Conservation (phyloP, 2,113 vertebrate genomes). For the Camelus dromedarius region DNA sequence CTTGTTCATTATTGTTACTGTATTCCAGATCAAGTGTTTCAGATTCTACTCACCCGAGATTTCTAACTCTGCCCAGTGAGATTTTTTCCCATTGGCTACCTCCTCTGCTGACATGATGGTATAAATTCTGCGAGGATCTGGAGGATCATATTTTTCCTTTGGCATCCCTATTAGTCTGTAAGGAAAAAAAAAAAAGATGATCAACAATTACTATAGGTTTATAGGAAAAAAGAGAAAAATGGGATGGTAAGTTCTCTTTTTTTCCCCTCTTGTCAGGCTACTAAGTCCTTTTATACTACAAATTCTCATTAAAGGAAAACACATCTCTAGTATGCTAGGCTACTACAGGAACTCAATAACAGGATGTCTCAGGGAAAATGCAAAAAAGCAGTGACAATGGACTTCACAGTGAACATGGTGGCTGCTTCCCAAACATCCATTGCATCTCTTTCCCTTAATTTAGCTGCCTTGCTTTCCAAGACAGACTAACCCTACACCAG, state of each 20-base stretch:
- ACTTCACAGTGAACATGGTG: background rate
- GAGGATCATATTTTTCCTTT: slow-evolving; percentile 99
- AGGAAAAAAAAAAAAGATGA: slow-evolving; percentile 63
- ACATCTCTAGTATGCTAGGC: background rate
- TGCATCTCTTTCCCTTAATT: background rate
- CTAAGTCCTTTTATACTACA: slow-evolving; percentile 42
- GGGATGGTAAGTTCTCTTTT: slow-evolving; percentile 1
- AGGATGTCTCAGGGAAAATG: slow-evolving; percentile 1
- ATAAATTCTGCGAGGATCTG: slow-evolving; percentile 98
- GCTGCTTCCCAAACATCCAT: background rate
- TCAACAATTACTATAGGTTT: slow-evolving; percentile 53
- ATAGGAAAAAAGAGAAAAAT: slow-evolving; percentile 2
- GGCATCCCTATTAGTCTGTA: slow-evolving; percentile 99
- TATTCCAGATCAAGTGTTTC: slow-evolving; percentile 33
- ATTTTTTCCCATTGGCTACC: slow-evolving; percentile 97
- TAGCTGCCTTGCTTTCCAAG: slow-evolving; percentile 21
- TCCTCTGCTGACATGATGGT: slow-evolving; percentile 99
- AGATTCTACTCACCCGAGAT: slow-evolving; percentile 94
- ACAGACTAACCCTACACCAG: slow-evolving; percentile 6
- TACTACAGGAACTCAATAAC: slow-evolving; percentile 28
- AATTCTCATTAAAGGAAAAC: slow-evolving; percentile 62
- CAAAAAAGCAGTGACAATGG: slow-evolving; percentile 17
- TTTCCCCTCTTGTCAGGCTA: background rate
- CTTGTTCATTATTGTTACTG: slow-evolving; percentile 36
- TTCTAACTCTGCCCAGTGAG: slow-evolving; percentile 98